Evolutionary conservation across 1,140 invertebrate genomes (phyloP), one percentile per base, ranked within the genome.

Genomic region (Eriosoma lanigerum): DNA sequence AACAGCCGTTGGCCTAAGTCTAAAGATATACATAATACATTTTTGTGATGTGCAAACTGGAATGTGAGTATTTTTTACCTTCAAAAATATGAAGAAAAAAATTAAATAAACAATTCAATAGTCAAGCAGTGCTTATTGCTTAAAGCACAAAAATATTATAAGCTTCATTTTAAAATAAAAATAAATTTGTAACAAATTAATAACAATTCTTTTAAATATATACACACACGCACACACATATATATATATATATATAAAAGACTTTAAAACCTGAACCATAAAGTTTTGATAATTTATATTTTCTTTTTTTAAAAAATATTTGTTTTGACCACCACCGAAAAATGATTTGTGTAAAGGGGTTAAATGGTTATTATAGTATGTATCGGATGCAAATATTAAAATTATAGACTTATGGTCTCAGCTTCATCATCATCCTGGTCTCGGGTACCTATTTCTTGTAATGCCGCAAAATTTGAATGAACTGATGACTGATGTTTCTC

Each of bases 401-500:
- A 44, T 78, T 78, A 78, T 62, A 78, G 75, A 62, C 54, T 60
- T 78, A 78, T 58, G 56, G 75, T 78, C 56, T 78, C 75, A 4
- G 54, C 75, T 29, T 80, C 75, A 52, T 26, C 58, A 73, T 75
- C 38, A 29, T 81, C 60, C 52, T 81, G 58, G 38, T 73, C 73
- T 21, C 48, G 44, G 83, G 84, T 85, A 89, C 88, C 88, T 83
- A 88, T 84, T 84, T 89, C 87, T 81, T 86, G 85, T 52, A 88
- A 84, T 73, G 87, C 85, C 68, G 86, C 85, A 81, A 76, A 82
- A 26, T 72, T 76, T 24, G 78, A 81, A 6, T 64, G 62, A 46
- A 68, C 38, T 8, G 86, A 85, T 81, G 86, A 87, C 70, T 72
- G 81, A 19, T 83, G 83, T 87, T 94, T 95, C 87, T 95, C 94